These are phyloP conservation scores for Tympanoctomys barrerae DNA, from an alignment of 2,797 vertebrate species.

Conservation along the genomic window DNA sequence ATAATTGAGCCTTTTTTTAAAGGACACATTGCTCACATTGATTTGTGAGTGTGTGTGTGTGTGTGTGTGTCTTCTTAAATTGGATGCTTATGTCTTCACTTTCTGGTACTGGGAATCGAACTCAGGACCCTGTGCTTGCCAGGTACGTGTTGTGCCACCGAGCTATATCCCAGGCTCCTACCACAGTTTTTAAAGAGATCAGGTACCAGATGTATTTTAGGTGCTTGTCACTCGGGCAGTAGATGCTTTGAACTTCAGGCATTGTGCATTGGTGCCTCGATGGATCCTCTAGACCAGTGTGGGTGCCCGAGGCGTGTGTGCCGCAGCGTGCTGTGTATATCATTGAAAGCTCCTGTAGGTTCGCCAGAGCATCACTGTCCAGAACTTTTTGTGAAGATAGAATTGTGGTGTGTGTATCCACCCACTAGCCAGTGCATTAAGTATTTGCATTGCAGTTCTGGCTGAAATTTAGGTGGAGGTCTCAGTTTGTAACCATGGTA, in stretches of 20 bases:
- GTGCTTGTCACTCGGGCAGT: not conserved
- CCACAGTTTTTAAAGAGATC: not conserved
- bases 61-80: too few species aligned
- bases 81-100: too few species aligned
- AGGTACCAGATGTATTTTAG: not conserved
- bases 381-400: not conserved
- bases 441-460: not conserved
- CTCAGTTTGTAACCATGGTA: not conserved
- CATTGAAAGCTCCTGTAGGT: not conserved
- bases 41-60: not conserved
- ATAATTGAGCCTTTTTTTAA: too few species aligned
- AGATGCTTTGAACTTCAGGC: constrained; percentile 2
- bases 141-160: too few species aligned
- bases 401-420: not conserved
- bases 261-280: not conserved
- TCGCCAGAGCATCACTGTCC: not conserved
- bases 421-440: not conserved
- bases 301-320: not conserved
- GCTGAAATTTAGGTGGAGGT: not conserved
- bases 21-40: not conserved
- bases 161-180: not conserved
- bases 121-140: too few species aligned
- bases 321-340: not conserved
- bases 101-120: too few species aligned
- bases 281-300: not conserved